Conservation (phyloP, 2,888 invertebrate genomes). For the Nomada lathburiana region DNA sequence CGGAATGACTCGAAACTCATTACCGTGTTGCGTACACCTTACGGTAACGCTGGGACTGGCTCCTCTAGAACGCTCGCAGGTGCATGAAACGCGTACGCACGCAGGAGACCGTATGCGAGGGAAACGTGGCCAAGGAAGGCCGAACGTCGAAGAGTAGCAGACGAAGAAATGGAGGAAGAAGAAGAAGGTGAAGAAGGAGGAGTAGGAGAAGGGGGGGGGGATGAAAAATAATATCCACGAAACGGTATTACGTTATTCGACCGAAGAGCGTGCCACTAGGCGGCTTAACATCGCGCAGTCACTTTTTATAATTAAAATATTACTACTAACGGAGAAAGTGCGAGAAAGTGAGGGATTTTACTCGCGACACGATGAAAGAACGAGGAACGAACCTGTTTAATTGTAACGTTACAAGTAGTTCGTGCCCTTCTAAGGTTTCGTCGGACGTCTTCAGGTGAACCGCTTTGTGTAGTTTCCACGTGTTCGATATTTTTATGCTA, state of each 20-base stretch:
- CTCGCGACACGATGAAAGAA: background rate
- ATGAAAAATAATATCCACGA: background rate
- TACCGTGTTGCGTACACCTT: conserved; percentile 48
- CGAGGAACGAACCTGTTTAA: background rate
- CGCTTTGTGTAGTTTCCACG: no score
- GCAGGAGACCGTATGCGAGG: conserved; percentile 26
- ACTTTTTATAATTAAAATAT: conserved; percentile 65
- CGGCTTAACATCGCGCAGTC: conserved; percentile 56
- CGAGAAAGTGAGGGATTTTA: conserved; percentile 31
- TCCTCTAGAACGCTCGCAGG: conserved; percentile 59
- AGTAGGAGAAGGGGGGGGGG: conserved; percentile 31
- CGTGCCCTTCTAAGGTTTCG: no score
- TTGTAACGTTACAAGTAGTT: no score
- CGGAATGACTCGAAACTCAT: conserved; percentile 63
- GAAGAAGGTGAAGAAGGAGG: conserved; percentile 44
- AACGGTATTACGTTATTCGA: conserved; percentile 61
- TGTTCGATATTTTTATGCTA: no score
- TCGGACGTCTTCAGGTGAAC: no score
- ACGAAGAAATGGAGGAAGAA: conserved; percentile 22
- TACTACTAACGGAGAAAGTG: conserved; percentile 35
- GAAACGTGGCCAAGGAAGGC: background rate
- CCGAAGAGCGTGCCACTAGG: conserved; percentile 22
- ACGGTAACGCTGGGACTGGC: conserved; percentile 50
- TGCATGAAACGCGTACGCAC: conserved; percentile 54
- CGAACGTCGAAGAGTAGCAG: background rate